Conservation (phyloP, 2,797 vertebrate genomes). For the Phoxinus dragarum region DNA sequence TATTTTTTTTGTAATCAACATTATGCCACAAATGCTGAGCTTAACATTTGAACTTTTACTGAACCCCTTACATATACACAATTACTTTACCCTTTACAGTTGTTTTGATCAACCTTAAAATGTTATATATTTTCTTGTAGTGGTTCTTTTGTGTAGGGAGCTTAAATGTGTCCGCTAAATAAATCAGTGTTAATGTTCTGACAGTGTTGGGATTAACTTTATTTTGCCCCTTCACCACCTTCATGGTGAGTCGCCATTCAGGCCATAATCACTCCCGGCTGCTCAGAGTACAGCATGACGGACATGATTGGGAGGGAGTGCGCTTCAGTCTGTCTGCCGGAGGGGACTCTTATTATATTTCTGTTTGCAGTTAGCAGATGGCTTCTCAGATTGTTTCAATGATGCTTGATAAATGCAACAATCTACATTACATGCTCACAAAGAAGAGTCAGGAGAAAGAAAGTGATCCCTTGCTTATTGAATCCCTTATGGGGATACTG, state of each 20-base stretch:
- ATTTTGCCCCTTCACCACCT: conserved; percentile 34
- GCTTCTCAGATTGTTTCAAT: conserved; percentile 54
- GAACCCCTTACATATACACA: not conserved
- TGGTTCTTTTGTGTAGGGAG: not conserved
- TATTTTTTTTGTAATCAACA: not conserved
- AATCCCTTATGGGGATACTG: not conserved
- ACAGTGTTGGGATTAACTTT: not conserved
- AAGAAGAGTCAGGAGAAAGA: conserved; percentile 15
- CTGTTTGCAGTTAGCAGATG: conserved; percentile 62
- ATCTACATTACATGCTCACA: conserved; percentile 42
- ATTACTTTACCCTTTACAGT: not conserved
- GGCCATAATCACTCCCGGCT: not conserved
- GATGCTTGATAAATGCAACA: conserved; percentile 49
- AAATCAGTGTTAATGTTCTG: not conserved
- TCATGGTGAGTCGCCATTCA: conserved; percentile 27
- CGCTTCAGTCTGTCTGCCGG: conserved; percentile 25
- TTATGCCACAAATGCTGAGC: not conserved
- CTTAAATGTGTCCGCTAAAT: conserved; percentile 4
- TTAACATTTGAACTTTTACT: not conserved
- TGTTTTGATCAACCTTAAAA: not conserved
- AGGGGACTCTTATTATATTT: conserved; percentile 60
- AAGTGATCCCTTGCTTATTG: conserved; percentile 19
- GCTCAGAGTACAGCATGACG: conserved; percentile 8
- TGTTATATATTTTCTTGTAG: not conserved
- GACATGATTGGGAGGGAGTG: not conserved